phyloP scores from a whole-genome alignment of 2,797 vertebrate genomes.

The Myotis findleyi region DNA sequence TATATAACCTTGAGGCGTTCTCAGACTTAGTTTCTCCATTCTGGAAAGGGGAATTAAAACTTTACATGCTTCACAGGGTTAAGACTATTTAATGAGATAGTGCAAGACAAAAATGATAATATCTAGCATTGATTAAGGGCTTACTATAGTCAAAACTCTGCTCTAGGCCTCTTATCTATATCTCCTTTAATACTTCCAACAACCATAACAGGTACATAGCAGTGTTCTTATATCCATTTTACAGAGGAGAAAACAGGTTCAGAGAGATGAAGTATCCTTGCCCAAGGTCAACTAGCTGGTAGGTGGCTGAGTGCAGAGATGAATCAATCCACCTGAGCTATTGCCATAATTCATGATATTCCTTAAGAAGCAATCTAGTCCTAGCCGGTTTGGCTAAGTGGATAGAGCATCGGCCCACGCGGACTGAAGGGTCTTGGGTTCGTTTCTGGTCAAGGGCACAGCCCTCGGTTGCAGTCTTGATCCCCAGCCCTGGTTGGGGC shows the following conservation, averaged over 20 bases:
- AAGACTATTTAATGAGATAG: not conserved
- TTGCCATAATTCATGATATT: fast-evolving
- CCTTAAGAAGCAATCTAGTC: not conserved
- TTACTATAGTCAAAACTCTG: not conserved
- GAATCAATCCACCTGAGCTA: too few species aligned
- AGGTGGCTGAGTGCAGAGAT: not conserved
- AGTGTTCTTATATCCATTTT: not conserved
- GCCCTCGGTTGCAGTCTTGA: not conserved
- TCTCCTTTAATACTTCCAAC: not conserved
- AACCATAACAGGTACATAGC: not conserved
- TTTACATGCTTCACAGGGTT: not conserved
- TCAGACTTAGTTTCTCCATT: not conserved
- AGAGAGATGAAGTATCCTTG: not conserved
- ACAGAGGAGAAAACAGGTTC: not conserved
- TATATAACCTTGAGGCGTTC: not conserved
- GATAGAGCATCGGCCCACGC: too few species aligned
- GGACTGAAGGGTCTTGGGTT: too few species aligned
- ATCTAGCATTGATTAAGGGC: not conserved
- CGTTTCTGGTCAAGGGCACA: not conserved
- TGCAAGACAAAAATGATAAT: not conserved
- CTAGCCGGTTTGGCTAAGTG: too few species aligned
- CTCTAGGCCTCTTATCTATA: not conserved
- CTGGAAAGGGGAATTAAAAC: not conserved
- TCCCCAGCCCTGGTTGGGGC: not conserved
- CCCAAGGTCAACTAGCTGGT: not conserved